Evolutionary conservation across 2,888 invertebrate species (phyloP).

Genomic region (Phalera bucephala): DNA sequence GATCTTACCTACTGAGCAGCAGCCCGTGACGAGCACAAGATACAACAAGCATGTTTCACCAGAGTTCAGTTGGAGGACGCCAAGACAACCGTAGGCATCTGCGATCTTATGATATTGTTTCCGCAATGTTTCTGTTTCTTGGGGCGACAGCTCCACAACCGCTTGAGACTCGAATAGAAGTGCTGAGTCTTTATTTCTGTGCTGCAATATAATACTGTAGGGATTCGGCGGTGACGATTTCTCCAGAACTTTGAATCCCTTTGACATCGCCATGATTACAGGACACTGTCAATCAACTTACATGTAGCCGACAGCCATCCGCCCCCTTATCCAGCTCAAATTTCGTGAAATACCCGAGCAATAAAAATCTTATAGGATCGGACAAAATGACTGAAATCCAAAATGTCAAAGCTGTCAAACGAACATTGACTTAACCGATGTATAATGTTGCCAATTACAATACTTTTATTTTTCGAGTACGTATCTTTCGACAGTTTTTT

Average conservation of each 20-base stretch:
- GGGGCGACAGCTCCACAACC: slow-evolving; percentile 92
- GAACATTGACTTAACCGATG: slow-evolving; percentile 11
- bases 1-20: slow-evolving; percentile 98
- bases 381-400: slow-evolving; percentile 18
- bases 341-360: slow-evolving; percentile 25
- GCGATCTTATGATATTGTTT: slow-evolving; percentile 94
- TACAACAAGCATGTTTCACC: slow-evolving; percentile 93
- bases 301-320: slow-evolving; percentile 52
- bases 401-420: slow-evolving; percentile 27
- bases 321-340: slow-evolving; percentile 44
- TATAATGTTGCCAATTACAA: slow-evolving; percentile 1
- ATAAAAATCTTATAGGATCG: slow-evolving; percentile 10
- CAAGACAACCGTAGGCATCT: slow-evolving; percentile 98
- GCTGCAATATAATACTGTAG: slow-evolving; percentile 95
- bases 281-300: slow-evolving; percentile 27
- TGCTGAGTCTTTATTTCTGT: slow-evolving; percentile 92
- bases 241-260: slow-evolving; percentile 95
- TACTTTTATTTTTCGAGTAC: too few species aligned
- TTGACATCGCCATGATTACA: slow-evolving; percentile 94
- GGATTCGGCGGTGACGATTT: slow-evolving; percentile 93
- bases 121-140: slow-evolving; percentile 95
- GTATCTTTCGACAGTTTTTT: too few species aligned
- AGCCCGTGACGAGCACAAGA: slow-evolving; percentile 96
- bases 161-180: slow-evolving; percentile 96
- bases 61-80: slow-evolving; percentile 94